These are phyloP conservation scores for Bombus ignitus DNA, from an alignment of 1,140 invertebrate genomes.

Conservation along the genomic window DNA sequence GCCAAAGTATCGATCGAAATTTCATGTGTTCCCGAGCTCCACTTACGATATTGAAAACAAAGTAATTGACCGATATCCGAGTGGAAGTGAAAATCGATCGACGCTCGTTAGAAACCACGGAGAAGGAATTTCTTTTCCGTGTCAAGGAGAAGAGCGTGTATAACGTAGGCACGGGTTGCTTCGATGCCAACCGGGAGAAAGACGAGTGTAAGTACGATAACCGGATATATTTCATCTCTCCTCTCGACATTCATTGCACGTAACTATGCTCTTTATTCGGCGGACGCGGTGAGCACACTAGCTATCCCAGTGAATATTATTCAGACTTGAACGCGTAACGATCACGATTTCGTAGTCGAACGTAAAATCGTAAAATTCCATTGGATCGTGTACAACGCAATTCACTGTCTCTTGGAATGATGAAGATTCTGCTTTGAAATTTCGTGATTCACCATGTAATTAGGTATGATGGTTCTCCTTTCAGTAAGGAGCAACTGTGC, in stretches of 20 bases:
- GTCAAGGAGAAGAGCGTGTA: slow-evolving; percentile 1
- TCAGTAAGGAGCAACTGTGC: neutral
- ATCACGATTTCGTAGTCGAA: slow-evolving; percentile 47
- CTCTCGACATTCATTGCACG: slow-evolving; percentile 61
- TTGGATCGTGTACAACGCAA: slow-evolving; percentile 38
- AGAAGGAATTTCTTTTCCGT: slow-evolving; percentile 7
- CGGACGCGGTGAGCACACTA: slow-evolving; percentile 44
- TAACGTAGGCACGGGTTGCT: neutral
- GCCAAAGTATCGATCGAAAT: neutral
- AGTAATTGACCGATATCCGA: neutral
- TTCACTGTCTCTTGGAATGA: neutral
- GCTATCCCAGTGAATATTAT: slow-evolving; percentile 50
- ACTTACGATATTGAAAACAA: slow-evolving; percentile 42
- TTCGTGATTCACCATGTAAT: neutral
- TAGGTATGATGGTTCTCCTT: neutral
- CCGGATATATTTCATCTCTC: slow-evolving; percentile 60
- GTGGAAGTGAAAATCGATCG: slow-evolving; percentile 27
- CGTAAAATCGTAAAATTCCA: slow-evolving; percentile 67
- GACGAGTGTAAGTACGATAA: slow-evolving; percentile 46
- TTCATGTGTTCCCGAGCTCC: neutral
- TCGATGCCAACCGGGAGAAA: neutral
- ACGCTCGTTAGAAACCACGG: slow-evolving; percentile 1
- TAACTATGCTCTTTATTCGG: slow-evolving; percentile 63
- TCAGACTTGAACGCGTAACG: slow-evolving; percentile 54
- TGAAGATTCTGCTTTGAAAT: neutral